A percentile compares a stretch with the other conserved stretches of the same genome.
Evolutionary conservation across 2,888 invertebrate genomes (phyloP).

Genomic region (Cataglyphis rosenhaueri): DNA sequence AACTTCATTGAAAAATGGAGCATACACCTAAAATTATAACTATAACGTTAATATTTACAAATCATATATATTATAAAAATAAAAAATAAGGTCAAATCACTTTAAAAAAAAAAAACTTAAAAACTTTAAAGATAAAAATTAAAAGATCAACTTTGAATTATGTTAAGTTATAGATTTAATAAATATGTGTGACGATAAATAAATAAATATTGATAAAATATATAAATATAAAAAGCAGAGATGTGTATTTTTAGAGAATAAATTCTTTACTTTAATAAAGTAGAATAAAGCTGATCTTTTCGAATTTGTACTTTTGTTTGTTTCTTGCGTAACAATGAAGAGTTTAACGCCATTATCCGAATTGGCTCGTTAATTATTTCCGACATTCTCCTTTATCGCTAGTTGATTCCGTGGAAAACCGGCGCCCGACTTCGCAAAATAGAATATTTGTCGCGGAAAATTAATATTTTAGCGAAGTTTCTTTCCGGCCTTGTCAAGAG

Average conservation of each 20-base stretch:
- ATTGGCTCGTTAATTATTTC: constrained; percentile 36
- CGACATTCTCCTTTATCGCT: constrained; percentile 7
- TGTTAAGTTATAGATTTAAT: background rate
- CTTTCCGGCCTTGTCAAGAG: constrained; percentile 30
- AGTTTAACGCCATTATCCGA: constrained; percentile 14
- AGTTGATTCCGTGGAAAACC: constrained; percentile 9
- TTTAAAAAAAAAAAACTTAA: background rate
- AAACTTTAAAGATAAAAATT: background rate
- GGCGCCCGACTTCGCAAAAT: constrained; percentile 25
- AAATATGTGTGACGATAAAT: background rate
- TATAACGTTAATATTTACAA: background rate
- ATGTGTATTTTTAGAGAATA: background rate
- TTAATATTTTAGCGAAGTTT: constrained; percentile 56
- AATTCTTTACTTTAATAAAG: background rate
- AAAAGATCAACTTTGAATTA: background rate
- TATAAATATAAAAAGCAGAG: background rate
- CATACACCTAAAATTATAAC: background rate
- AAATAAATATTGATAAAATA: background rate
- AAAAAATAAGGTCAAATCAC: background rate
- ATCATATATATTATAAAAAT: background rate
- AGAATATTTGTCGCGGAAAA: constrained; percentile 57
- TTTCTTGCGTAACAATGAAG: constrained; percentile 14
- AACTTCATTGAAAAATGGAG: background rate
- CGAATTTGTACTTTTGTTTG: background rate
- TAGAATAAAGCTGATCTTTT: background rate